Evolutionary conservation across 23 tunicate species (phyloP).

Genomic region (Halocynthia roretzi): DNA sequence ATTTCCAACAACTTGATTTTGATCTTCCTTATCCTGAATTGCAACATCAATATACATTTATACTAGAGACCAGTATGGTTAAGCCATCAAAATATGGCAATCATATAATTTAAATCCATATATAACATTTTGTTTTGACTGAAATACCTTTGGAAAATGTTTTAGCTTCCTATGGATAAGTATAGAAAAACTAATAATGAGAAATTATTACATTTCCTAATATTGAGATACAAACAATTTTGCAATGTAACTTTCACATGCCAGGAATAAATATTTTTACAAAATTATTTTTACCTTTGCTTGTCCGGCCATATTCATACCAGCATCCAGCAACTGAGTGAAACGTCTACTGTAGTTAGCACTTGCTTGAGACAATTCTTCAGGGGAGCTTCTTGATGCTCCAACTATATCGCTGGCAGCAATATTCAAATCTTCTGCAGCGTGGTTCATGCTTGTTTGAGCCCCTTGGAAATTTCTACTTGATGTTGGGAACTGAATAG

Average conservation of each 20-base stretch:
- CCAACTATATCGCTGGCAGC: constrained; percentile 97
- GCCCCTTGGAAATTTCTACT: constrained; percentile 83
- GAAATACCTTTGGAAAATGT: background rate
- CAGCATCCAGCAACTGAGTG: constrained; percentile 66
- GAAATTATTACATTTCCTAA: background rate
- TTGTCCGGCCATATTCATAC: constrained; percentile 86
- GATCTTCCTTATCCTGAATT: constrained; percentile 79
- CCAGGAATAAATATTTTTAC: no score
- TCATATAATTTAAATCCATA: no score
- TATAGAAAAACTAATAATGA: background rate
- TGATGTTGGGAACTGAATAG: constrained; percentile 58
- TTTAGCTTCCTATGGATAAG: background rate
- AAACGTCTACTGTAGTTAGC: constrained; percentile 68
- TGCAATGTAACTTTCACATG: no score
- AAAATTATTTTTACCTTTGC: constrained; percentile 45
- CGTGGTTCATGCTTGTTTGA: constrained; percentile 70
- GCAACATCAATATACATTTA: no score
- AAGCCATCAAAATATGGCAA: no score
- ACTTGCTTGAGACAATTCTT: constrained; percentile 83
- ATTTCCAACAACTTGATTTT: constrained; percentile 85
- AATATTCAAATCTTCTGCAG: constrained; percentile 89
- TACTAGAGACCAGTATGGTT: no score
- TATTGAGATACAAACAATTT: background rate
- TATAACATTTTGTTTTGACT: no score
- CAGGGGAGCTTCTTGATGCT: constrained; percentile 80